phyloP scores from a whole-genome alignment of 2,888 invertebrate genomes.

The Catonia carolina region DNA sequence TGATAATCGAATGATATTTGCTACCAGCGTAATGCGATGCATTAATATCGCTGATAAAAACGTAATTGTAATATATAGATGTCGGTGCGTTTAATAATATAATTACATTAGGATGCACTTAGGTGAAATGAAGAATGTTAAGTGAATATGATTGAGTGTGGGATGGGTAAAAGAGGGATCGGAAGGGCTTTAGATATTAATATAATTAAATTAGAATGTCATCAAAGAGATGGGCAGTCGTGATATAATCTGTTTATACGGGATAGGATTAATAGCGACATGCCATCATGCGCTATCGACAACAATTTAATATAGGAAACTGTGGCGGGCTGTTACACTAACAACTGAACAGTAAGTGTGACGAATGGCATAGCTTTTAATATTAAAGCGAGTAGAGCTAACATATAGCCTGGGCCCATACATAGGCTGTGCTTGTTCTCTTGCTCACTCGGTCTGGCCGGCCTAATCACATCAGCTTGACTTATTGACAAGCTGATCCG shows the following conservation, averaged over 20 bases:
- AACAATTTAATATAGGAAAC: slow-evolving; percentile 6
- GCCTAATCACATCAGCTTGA: slow-evolving; percentile 14
- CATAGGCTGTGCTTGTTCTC: too few relatives aligned
- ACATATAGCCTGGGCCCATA: too few relatives aligned
- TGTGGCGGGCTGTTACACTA: slow-evolving; percentile 3
- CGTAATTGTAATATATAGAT: too few relatives aligned
- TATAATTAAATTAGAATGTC: not conserved
- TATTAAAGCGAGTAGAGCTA: slow-evolving; percentile 21
- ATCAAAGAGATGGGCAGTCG: not conserved
- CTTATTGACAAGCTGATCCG: slow-evolving; percentile 18
- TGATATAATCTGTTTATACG: slow-evolving; percentile 5
- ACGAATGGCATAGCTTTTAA: slow-evolving; percentile 25
- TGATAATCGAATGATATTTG: too few relatives aligned
- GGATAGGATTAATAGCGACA: slow-evolving; percentile 9
- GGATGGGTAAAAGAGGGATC: not conserved
- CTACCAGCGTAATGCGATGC: too few relatives aligned
- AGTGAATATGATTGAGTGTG: not conserved
- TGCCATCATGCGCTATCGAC: not conserved
- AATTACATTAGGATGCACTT: slow-evolving; percentile 1
- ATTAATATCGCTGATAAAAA: too few relatives aligned
- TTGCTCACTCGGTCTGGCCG: too few relatives aligned
- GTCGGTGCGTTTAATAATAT: too few relatives aligned
- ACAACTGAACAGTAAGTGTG: slow-evolving; percentile 21
- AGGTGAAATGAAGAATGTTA: slow-evolving; percentile 5
- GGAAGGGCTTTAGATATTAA: not conserved